Evolutionary conservation across 2,888 invertebrate genomes (phyloP).

Genomic region (Ophioninae sp.): DNA sequence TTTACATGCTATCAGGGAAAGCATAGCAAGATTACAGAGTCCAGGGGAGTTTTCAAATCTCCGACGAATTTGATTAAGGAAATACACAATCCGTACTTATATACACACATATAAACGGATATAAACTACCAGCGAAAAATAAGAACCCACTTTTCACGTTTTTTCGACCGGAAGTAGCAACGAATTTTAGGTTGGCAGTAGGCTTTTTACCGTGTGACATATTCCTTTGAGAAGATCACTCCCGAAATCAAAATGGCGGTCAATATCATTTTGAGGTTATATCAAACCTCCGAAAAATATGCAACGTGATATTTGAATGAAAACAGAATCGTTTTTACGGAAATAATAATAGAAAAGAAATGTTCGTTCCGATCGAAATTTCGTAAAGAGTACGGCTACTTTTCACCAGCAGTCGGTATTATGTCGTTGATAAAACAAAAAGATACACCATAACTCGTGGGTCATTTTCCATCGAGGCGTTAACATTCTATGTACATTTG

Average conservation of each 20-base stretch:
- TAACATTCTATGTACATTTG: conserved; percentile 61
- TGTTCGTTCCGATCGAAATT: background rate
- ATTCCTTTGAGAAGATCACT: too few species aligned
- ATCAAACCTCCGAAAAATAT: too few species aligned
- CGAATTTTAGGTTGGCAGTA: too few species aligned
- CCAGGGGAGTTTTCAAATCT: background rate
- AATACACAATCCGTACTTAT: background rate
- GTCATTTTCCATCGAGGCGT: conserved; percentile 53
- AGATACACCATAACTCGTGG: conserved; percentile 15
- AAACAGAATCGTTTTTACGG: too few species aligned
- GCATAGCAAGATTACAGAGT: background rate
- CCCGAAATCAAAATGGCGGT: too few species aligned
- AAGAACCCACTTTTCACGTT: background rate
- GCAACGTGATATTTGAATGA: background rate
- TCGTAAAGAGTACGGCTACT: background rate
- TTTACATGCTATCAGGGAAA: background rate
- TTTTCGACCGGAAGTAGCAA: too few species aligned
- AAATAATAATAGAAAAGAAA: too few species aligned
- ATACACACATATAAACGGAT: background rate
- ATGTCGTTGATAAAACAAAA: conserved; percentile 44
- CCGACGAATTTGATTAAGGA: background rate
- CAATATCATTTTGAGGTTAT: too few species aligned
- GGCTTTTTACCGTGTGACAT: too few species aligned
- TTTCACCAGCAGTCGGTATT: conserved; percentile 6
- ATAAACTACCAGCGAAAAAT: background rate